These are phyloP conservation scores for Erythrocercus mccallii DNA, from an alignment of 2,113 vertebrate species.

Conservation along the genomic window DNA sequence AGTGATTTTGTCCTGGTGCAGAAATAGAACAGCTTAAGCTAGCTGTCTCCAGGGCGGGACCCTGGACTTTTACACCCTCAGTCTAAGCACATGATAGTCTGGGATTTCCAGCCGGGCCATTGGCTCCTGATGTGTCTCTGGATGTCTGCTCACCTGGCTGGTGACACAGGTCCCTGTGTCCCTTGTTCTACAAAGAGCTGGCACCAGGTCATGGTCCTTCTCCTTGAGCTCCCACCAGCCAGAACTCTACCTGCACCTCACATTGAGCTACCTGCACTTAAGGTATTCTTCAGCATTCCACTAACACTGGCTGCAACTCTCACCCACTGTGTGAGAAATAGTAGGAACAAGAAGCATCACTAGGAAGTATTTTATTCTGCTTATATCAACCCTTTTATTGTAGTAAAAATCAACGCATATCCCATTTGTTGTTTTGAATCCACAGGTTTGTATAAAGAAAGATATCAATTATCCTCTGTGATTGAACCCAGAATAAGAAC, in stretches of 20 bases:
- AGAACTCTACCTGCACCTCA: background rate
- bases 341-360: background rate
- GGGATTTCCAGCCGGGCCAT: background rate
- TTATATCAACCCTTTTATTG: background rate
- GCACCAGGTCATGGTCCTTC: background rate
- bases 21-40: background rate
- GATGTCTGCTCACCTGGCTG: background rate
- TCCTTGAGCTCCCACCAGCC: background rate
- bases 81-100: accelerated
- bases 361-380: background rate
- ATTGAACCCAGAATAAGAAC: background rate
- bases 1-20: background rate
- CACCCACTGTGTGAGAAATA: background rate
- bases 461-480: background rate
- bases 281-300: background rate
- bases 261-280: background rate
- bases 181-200: background rate
- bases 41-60: background rate
- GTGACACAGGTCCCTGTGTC: background rate
- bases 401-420: background rate
- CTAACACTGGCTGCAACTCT: background rate
- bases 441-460: background rate
- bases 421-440: background rate
- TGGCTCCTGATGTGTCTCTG: background rate
- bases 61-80: background rate